Evolutionary conservation across 2,888 invertebrate species (phyloP), one percentile per base, ranked within the genome.

Genomic region (Heteropelma amictum): DNA sequence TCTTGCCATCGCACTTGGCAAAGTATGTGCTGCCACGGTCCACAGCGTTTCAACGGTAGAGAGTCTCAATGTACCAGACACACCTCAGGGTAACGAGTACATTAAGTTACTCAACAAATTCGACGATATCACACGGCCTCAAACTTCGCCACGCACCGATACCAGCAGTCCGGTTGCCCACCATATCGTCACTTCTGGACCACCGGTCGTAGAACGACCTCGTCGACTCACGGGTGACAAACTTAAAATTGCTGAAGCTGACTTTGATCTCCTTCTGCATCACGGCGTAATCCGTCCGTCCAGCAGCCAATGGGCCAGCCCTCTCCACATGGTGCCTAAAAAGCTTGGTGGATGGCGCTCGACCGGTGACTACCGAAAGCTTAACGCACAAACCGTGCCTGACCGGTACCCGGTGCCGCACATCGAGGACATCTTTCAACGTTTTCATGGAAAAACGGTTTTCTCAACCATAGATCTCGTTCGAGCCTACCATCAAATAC

Each of bases 331-430:
- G n/a, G n/a, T n/a, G n/a, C 19, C 7, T 3, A 26, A 56, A 38
- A 8, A 5, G 5, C 33, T 45, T 8, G 74, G 64, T 5, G 53
- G 17, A 0, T 56, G 74, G 60, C 40, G 65, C 3, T 0, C 53
- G 1, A 67, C 54, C 19, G 68, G 69, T 2, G 69, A 73, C 8
- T 73, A 47, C 33, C 30, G 65, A 4, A 26, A 26, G 1, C 47
- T 72, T 1, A 65, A 72, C 35, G 17, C 38, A 4, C 17, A 19
- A 4, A 67, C 73, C 14, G 33, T 63, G 0, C 73, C 68, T 6
- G 63, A 73, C 1, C 10, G 33, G 5, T 54, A 33, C 21, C 35
- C 53, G 5, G 5, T 26, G 21, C n/a, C 26, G 1, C 35, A 54
- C 21, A 54, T n/a, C 21, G 26, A 30, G n/a, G 49, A 28, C 28